These are phyloP conservation scores for Oncorhynchus keta DNA, from an alignment of 2,113 vertebrate species.

Conservation along the genomic window DNA sequence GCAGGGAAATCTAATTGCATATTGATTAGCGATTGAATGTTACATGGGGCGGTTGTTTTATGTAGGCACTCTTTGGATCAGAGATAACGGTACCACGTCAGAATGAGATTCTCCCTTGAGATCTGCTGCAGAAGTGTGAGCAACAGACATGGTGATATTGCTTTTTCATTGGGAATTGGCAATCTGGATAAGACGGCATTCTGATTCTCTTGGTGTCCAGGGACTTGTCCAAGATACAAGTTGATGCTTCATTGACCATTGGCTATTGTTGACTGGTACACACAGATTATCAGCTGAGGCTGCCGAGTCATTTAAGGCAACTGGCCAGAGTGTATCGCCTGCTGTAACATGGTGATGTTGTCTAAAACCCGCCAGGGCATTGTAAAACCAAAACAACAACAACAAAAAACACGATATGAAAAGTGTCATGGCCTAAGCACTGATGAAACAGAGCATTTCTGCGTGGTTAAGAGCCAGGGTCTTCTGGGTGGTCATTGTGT, in stretches of 20 bases:
- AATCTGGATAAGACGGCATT: slow-evolving; percentile 2
- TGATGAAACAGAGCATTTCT: neutral
- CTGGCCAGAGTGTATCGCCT: neutral
- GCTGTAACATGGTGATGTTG: neutral
- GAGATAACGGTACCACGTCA: slow-evolving; percentile 45
- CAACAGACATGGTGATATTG: slow-evolving; percentile 16
- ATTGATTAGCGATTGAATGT: slow-evolving; percentile 60
- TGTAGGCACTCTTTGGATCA: slow-evolving; percentile 42
- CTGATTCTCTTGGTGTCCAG: neutral
- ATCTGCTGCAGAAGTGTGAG: slow-evolving; percentile 30
- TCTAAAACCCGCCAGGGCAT: neutral
- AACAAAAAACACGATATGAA: neutral
- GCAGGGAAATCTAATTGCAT: slow-evolving; percentile 60
- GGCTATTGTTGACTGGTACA: slow-evolving; percentile 15
- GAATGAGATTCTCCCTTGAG: slow-evolving; percentile 16
- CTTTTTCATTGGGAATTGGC: neutral
- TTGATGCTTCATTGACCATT: slow-evolving; percentile 14
- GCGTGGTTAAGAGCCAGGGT: neutral
- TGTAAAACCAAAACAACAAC: neutral
- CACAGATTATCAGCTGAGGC: neutral
- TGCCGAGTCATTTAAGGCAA: neutral
- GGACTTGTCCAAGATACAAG: slow-evolving; percentile 10
- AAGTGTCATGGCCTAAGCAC: no score
- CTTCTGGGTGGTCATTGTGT: neutral
- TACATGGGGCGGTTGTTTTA: slow-evolving; percentile 52